Base-by-base conservation (phyloP, 35 echinoderm and acorn worm genomes). In the Ptychodera flava region DNA sequence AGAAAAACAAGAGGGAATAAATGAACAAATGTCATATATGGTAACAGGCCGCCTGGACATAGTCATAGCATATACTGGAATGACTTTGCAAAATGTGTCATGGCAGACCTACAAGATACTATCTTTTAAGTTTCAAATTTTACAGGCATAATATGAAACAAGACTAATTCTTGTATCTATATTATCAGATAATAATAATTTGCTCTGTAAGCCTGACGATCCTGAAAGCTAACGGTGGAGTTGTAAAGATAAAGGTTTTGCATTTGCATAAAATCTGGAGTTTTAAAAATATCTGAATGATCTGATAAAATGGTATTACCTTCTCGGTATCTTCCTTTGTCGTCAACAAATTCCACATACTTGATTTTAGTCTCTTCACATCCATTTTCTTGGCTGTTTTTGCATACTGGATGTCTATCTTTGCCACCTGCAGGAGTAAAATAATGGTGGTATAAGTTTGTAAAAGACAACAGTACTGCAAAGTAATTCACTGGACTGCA, bases 371-470 rank as follows among this genome's bases (percentile, higher is more conserved):
- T 37, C 85, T 94, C 80, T 92, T 94, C 30, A 99, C 92, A 84
- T 99, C 96, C 88, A 97, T 93, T 78, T 85, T 94, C 81, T 94
- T 99, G 36, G 96, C 96, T 32, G 96, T 99, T 85, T 81, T 91
- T 78, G 96, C 92, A 83, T 94, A 94, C 35, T 87, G 87, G 76
- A 94, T 92, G 45, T 99, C 85, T 64, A 99, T 99, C 90, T 92
- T 99, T 34, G 88, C 90, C n/a, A 99, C 96, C 96, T 99, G 77
- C 77, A 16, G 33, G 31, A 0, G 27, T 0, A 33, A 28, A 30
- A 76, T 27, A 28, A 31, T 34, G n/a, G 12, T 31, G 32, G 34
- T 75, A 82, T 12, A 1, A 31, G 38, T 45, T 36, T 14, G 15
- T 77, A n/a, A 77, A 77, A n/a, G n/a, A 77, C n/a, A 77, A 15